Percentiles rank a stretch among this genome's conserved stretches.
Evolutionary conservation across 1,140 invertebrate species (phyloP).

Genomic region (Cydia splendana): DNA sequence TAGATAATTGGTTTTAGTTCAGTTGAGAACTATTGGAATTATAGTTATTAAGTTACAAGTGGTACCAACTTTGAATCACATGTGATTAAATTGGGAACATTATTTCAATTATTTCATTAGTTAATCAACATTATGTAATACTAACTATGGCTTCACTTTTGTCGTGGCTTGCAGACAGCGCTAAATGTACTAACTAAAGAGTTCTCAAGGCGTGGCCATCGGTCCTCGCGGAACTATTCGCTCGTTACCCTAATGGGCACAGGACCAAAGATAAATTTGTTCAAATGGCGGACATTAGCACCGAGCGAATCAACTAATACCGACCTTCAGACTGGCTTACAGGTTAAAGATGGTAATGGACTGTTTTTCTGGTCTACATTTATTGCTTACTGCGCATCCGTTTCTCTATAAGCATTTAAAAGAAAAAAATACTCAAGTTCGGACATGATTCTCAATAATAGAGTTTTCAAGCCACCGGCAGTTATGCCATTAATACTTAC

Average conservation of each 20-base stretch:
- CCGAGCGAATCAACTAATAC: conserved; percentile 26
- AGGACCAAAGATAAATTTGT: conserved; percentile 55
- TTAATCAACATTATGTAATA: neutral
- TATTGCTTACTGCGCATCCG: conserved; percentile 6
- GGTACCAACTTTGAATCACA: neutral
- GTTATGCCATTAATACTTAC: no score
- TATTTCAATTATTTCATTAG: neutral
- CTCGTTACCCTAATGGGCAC: conserved; percentile 60
- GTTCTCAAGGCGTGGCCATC: conserved; percentile 35
- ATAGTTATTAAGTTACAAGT: neutral
- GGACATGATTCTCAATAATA: no score
- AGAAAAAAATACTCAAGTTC: no score
- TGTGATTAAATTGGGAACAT: neutral
- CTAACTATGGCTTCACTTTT: neutral
- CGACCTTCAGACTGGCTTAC: conserved; percentile 27
- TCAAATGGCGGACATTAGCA: conserved; percentile 36
- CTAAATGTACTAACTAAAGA: conserved; percentile 1
- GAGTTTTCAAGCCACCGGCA: no score
- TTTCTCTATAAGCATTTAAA: neutral
- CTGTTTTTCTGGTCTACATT: neutral
- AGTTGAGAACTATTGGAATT: neutral
- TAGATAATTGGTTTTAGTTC: neutral
- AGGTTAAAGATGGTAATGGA: conserved; percentile 20
- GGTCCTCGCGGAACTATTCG: conserved; percentile 59
- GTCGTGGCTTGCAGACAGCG: neutral